Base-by-base conservation (phyloP, 2,113 vertebrate species). In the Zingel zingel region DNA sequence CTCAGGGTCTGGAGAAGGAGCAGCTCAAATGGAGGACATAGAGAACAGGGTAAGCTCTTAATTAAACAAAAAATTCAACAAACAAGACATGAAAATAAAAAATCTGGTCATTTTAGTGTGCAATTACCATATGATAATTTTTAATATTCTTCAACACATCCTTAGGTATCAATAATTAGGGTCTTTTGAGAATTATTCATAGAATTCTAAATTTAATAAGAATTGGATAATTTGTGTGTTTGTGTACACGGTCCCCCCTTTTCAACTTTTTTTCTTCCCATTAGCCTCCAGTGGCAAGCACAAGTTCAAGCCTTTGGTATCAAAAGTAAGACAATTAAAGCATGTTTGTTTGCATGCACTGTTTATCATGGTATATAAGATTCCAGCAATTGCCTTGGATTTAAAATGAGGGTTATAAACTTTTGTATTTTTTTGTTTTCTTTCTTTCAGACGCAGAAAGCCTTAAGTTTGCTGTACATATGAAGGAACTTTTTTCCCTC, bases 1-100 rank as follows among this genome's bases (percentile, higher is more conserved):
- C 58, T 99, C 98, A 2, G 91, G 89, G 0, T 96, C 97, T 0
- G 94, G 88, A 61, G 87, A 87, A 10, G 25, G 89, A 7, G 86
- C 91, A 0, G 65, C 80, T 33, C 93, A 94, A 94, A 21, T 93
- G 87, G 97, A 97, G 0, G 97, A 98, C 70, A 93, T 96, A 11
- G 98, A 99, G 86, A 99, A 97, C 36, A 95, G 96, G 91, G 98
- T 99, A 95, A 95, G 94, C 4, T 51, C 11, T 72, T 4, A 33
- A 48, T 73, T 13, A 14, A 71, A 43, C 16, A 10, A 7, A 50
- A 27, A 6, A 23, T 9, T 27, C 2, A 57, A 1, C 27, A 43
- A n/a, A 54, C n/a, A 23, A n/a, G 19, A 54, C 21, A 23, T 12
- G 21, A 58, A 50, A 18, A 61, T 47, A 19, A n/a, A 14, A 18